Conservation (phyloP, 2,797 vertebrate species). For the Schizopygopsis malacanthus region DNA sequence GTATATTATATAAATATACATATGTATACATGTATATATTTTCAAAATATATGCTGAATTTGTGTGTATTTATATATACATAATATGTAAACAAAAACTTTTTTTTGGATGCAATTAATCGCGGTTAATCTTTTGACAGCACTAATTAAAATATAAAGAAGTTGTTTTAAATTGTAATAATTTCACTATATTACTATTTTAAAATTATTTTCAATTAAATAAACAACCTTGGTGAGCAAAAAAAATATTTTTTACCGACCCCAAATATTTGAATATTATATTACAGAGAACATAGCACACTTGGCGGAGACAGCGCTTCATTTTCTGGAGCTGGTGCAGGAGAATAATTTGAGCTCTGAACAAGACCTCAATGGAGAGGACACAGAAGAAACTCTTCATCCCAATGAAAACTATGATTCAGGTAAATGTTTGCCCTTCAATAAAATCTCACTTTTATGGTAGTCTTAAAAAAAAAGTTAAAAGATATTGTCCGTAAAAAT, state of each 20-base stretch:
- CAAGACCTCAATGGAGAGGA: constrained; percentile 91
- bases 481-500: not conserved
- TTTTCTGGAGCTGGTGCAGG: constrained; percentile 95
- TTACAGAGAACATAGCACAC: constrained; percentile 93
- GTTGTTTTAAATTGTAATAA: not conserved
- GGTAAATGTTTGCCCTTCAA: constrained; percentile 73
- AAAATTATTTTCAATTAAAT: not conserved
- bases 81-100: too few species aligned
- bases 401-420: constrained; percentile 95
- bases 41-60: too few species aligned
- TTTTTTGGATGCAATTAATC: too few species aligned
- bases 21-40: too few species aligned
- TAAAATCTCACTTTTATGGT: not conserved
- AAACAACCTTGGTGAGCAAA: not conserved
- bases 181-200: not conserved
- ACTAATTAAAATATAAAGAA: not conserved
- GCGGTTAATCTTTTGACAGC: too few species aligned
- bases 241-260: too few species aligned
- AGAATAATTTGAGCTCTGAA: constrained; percentile 93
- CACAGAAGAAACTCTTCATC: constrained; percentile 87
- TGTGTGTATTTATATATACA: too few species aligned
- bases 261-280: not conserved
- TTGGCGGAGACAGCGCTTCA: constrained; percentile 95
- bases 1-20: too few species aligned
- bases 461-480: not conserved